phyloP scores from a whole-genome alignment of 2,797 vertebrate genomes.

The Spinibarbus caldwelli region DNA sequence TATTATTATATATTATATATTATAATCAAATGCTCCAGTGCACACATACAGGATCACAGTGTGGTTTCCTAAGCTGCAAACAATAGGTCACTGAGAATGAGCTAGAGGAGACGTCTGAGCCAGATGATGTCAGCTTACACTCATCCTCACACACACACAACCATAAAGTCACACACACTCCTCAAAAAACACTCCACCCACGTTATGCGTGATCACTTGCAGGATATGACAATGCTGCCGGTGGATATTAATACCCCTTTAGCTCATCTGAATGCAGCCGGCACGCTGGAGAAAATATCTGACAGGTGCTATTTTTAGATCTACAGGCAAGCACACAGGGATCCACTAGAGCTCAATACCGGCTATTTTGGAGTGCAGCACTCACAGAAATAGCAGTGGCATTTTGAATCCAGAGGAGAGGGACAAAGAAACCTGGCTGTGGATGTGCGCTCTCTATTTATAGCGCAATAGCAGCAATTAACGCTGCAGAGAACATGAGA shows the following conservation, averaged over 20 bases:
- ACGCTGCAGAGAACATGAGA: conserved; percentile 59
- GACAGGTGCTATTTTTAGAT: conserved; percentile 81
- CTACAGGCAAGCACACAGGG: conserved; percentile 72
- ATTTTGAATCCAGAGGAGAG: conserved; percentile 44
- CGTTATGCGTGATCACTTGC: conserved; percentile 47
- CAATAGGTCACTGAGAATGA: conserved; percentile 21
- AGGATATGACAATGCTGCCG: conserved; percentile 68
- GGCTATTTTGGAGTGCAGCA: conserved; percentile 68
- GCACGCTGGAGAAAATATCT: conserved; percentile 80
- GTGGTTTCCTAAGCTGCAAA: conserved; percentile 7
- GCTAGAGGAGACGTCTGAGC: conserved; percentile 23
- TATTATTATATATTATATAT: not conserved
- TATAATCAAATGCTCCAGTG: not conserved
- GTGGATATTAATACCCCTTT: conserved; percentile 79
- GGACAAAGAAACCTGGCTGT: conserved; percentile 62
- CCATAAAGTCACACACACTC: conserved; percentile 25
- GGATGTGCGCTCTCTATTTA: conserved; percentile 54
- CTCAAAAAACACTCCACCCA: no score
- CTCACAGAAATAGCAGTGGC: conserved; percentile 64
- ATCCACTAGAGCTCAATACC: conserved; percentile 74
- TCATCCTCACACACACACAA: conserved; percentile 18
- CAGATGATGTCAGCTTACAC: conserved; percentile 22
- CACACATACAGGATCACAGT: not conserved
- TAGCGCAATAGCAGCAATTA: conserved; percentile 57
- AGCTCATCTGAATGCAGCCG: conserved; percentile 59